phyloP scores from a whole-genome alignment of 2,797 vertebrate genomes.

The Pseudochromis fuscus region DNA sequence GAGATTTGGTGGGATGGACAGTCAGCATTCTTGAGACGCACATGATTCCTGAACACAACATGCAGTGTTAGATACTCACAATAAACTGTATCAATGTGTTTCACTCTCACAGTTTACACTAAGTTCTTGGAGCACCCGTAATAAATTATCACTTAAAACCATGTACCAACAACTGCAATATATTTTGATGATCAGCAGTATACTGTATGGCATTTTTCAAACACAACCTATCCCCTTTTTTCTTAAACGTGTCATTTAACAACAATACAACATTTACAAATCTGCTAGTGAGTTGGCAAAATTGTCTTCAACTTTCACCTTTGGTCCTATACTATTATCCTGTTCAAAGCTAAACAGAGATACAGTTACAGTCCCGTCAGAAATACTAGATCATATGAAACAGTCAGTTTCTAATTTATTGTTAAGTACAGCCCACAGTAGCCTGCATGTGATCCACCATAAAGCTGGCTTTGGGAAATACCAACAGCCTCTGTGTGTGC shows the following conservation, averaged over 20 bases:
- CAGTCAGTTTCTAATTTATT: background rate
- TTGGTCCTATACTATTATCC: too few species aligned
- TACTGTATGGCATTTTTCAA: too few species aligned
- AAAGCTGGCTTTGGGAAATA: background rate
- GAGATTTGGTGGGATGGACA: constrained; percentile 45
- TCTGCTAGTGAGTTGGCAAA: too few species aligned
- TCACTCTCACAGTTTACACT: background rate
- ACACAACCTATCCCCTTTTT: too few species aligned
- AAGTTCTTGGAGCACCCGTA: too few species aligned
- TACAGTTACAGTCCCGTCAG: background rate
- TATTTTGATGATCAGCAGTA: too few species aligned
- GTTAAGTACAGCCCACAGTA: background rate
- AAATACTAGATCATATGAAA: background rate
- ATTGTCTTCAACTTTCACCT: too few species aligned
- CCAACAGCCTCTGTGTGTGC: constrained; percentile 1
- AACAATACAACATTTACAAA: too few species aligned
- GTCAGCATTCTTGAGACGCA: constrained; percentile 72
- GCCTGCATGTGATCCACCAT: background rate
- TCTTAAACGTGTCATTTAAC: too few species aligned
- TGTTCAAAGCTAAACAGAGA: background rate
- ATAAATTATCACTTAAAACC: too few species aligned
- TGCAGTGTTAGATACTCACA: background rate
- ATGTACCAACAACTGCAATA: background rate
- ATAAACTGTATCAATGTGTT: background rate
- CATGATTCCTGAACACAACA: constrained; percentile 75